Evolutionary conservation across 35 echinoderm and acorn worm species (phyloP), one percentile per base, ranked within the genome.

Genomic region (Ophioderma brevispina): DNA sequence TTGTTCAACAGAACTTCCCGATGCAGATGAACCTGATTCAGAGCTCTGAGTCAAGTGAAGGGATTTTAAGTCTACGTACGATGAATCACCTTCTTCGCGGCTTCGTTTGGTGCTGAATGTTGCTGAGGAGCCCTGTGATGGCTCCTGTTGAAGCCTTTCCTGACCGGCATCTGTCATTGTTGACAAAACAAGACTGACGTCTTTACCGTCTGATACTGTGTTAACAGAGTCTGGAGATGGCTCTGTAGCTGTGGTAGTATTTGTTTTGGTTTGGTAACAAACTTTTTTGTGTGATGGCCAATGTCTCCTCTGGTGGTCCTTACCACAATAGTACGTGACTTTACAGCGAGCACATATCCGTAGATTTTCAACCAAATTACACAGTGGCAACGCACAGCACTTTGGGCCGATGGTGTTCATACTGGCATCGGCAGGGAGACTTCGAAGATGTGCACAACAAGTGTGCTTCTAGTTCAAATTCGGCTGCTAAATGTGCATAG

Each of bases 291-390:
- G 95, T 32, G 35, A 84, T 46, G 85, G 81, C 91, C 88, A 97
- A 55, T 97, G 82, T 82, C 40, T 76, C 39, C 82, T 90, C 49
- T 93, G 91, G 32, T 97, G 95, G 25, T 94, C 95, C 52, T 87
- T 89, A 37, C 87, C 52, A 55, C 95, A 97, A 76, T 97, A 97
- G 82, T 88, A 84, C 36, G 88, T 52, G 82, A 82, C 56, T 78
- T 79, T 89, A 49, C 95, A 97, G 5, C 84, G 87, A 25, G 87
- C 80, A 79, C 95, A 97, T n/a, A 91, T 46, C 33, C 83, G 82
- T 36, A 97, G 75, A 37, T 97, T 85, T 36, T 93, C 59, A 25
- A 4, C 3, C n/a, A 70, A 2, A 70, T 70, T 70, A 70, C 59
- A 70, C 6, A 13, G 23, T 25, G 5, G 59, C 4, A 70, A 25